Conservation (phyloP, 2,888 invertebrate genomes). For the Drosophila antonietae region DNA sequence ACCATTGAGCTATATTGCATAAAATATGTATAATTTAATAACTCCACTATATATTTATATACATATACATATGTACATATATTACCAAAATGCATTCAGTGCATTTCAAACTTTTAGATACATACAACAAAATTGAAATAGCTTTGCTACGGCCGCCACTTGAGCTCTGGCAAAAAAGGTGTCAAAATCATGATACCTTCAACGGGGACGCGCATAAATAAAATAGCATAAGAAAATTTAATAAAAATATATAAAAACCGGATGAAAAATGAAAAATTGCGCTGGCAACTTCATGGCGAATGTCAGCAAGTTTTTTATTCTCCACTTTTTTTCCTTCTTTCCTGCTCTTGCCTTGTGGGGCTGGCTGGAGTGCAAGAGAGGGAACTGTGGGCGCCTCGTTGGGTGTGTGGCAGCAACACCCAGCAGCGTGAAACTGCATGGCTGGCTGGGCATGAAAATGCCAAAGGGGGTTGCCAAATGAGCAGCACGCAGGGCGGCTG, state of each 20-base stretch:
- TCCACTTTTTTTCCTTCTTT: background rate
- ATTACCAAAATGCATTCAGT: background rate
- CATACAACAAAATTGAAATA: background rate
- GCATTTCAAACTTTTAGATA: background rate
- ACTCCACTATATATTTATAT: no score
- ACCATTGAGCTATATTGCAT: no score
- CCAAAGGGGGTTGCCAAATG: constrained; percentile 11
- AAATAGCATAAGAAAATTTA: constrained; percentile 21
- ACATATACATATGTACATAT: no score
- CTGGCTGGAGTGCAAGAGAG: background rate
- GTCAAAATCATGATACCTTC: constrained; percentile 50
- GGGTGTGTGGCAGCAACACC: constrained; percentile 63
- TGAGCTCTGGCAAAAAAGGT: constrained; percentile 29
- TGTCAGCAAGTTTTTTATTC: constrained; percentile 64
- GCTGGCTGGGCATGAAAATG: constrained; percentile 73
- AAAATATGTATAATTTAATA: no score
- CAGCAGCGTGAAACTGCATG: constrained; percentile 72
- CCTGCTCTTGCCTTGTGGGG: constrained; percentile 24
- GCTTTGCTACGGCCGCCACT: background rate
- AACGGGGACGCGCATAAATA: constrained; percentile 18
- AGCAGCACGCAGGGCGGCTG: background rate
- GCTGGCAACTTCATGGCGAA: constrained; percentile 60
- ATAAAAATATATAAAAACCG: constrained; percentile 27
- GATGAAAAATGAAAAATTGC: constrained; percentile 33
- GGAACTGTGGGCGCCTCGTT: constrained; percentile 14